Conservation (phyloP, 1,140 invertebrate species). For the Gryon sp. region DNA sequence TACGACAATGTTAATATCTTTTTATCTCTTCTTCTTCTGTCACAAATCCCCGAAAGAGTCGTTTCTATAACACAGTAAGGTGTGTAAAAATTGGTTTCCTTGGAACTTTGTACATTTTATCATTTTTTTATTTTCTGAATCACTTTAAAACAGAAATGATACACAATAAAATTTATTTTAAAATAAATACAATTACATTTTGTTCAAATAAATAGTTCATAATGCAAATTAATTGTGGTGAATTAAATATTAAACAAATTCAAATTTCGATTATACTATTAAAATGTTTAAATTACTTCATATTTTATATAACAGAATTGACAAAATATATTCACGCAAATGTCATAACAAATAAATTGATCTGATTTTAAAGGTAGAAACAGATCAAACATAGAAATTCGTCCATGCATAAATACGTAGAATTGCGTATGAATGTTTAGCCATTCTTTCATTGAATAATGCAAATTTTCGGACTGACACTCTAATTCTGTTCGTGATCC, state of each 20-base stretch:
- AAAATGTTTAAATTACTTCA: too few species aligned
- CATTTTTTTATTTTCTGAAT: not conserved
- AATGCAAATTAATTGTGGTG: too few species aligned
- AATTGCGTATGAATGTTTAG: slow-evolving; percentile 9
- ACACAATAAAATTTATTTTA: too few species aligned
- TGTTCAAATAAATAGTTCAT: too few species aligned
- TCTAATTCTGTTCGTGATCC: slow-evolving; percentile 6
- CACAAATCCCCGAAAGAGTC: slow-evolving; percentile 8
- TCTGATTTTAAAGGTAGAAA: not conserved
- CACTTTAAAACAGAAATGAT: too few species aligned
- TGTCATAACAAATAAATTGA: too few species aligned
- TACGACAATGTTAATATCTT: slow-evolving; percentile 26
- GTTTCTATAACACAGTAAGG: slow-evolving; percentile 8
- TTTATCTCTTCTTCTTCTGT: slow-evolving; percentile 12
- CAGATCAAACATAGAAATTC: not conserved
- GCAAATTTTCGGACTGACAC: slow-evolving; percentile 4
- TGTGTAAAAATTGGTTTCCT: not conserved
- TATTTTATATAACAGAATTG: too few species aligned
- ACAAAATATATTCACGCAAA: too few species aligned
- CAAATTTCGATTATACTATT: too few species aligned
- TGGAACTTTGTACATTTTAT: not conserved
- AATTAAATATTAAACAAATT: too few species aligned
- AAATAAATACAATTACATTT: too few species aligned
- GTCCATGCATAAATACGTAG: not conserved
- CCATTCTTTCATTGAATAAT: slow-evolving; percentile 15